Evolutionary conservation across 2,113 vertebrate genomes (phyloP), one percentile per base, ranked within the genome.

Genomic region (Electrona antarctica): DNA sequence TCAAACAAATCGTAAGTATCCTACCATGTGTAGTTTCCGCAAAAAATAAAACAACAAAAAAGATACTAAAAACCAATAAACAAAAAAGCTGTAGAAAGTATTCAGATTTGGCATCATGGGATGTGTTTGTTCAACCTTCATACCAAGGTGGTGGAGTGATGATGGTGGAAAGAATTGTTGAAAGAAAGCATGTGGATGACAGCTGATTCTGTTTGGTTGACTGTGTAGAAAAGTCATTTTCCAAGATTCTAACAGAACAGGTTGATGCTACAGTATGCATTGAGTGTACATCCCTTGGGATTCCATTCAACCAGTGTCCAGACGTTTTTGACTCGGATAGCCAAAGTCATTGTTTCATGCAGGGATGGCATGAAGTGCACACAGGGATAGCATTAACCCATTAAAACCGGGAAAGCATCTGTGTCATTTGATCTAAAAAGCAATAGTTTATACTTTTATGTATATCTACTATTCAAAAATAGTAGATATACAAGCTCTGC

Each of bases 51-150:
- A 21, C 21, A 21, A 21, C 21, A 21, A 21, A 21, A 21, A 21
- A 21, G 92, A 96, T 49, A 95, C 95, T 79, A 98, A 97, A 87
- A 93, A 95, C 85, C 95, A 96, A 82, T 73, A 45, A 33, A 49
- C 41, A 67, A 55, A 66, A 13, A 45, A 10, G 8, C 60, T 74
- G 73, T 68, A 46, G 15, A 12, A 15, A 74, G 64, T 9, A 50
- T 59, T 83, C 9, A 79, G 61, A 72, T 61, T 21, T 56, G 51
- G 59, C 64, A 65, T 56, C 64, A 65, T 56, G 21, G 65, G 71
- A 58, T 80, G 76, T 60, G 57, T 73, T 67, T 69, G 77, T 77
- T 82, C 71, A 84, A 69, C 79, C 69, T 69, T 76, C 8, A 4
- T 71, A n/a, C 3, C 41, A 21, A 21, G 21, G 77, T 51, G 61